phyloP scores from a whole-genome alignment of 92 coral and sea anemone species.

The Epizoanthus stellaris region DNA sequence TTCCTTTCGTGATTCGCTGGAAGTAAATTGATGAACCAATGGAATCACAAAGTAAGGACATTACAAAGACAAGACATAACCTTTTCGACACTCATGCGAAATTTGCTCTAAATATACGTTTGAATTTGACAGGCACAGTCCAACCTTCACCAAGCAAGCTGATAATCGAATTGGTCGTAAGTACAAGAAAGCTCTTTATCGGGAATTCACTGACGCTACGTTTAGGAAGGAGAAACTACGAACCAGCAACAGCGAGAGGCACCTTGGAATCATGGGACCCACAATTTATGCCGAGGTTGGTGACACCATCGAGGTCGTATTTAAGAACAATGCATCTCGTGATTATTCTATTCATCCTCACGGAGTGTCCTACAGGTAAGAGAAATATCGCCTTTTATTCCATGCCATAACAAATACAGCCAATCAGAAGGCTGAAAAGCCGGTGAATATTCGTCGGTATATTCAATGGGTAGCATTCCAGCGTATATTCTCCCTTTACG shows the following conservation, averaged over 20 bases:
- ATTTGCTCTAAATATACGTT: too few relatives aligned
- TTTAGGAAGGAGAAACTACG: conserved; percentile 57
- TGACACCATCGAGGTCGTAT: conserved; percentile 83
- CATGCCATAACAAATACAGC: too few relatives aligned
- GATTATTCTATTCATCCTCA: conserved; percentile 90
- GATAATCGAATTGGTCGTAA: conserved; percentile 72
- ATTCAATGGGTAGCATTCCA: too few relatives aligned
- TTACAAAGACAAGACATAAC: too few relatives aligned
- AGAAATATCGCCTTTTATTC: background rate
- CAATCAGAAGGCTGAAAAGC: too few relatives aligned
- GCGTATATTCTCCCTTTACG: too few relatives aligned
- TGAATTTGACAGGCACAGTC: conserved; percentile 53
- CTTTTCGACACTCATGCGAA: too few relatives aligned
- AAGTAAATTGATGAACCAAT: too few relatives aligned
- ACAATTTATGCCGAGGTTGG: conserved; percentile 93
- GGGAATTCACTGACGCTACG: conserved; percentile 68
- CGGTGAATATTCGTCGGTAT: too few relatives aligned
- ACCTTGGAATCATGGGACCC: conserved; percentile 91
- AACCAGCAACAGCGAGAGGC: conserved; percentile 46
- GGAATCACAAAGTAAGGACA: too few relatives aligned
- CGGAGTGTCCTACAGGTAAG: conserved; percentile 84
- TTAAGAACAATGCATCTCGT: conserved; percentile 76
- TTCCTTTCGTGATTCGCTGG: too few relatives aligned
- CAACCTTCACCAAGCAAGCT: conserved; percentile 54
- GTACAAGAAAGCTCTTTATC: conserved; percentile 88